Evolutionary conservation across 2,113 vertebrate species (phyloP), one percentile per base, ranked within the genome.

Genomic region (Xerus inauris): DNA sequence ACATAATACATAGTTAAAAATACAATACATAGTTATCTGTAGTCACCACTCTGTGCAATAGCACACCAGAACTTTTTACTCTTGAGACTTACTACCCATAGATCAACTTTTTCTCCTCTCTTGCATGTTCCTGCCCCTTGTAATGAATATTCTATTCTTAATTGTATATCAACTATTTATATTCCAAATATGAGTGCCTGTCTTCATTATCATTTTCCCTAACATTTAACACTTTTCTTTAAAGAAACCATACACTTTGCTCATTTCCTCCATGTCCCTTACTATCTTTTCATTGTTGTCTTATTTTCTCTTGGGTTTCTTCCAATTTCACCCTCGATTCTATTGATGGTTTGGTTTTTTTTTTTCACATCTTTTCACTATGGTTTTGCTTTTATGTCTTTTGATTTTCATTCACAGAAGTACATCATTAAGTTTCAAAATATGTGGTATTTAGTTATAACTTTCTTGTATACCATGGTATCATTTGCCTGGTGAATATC

Each of bases 391-490:
- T 19, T 51, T 49, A 42, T 62, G n/a, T 35, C 45, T 30, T 72
- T 82, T 80, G 40, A n/a, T 86, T 95, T 79, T 91, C 64, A 72
- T 64, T 73, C 49, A 64, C 7, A 54, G 45, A 87, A 91, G 16
- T 45, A 4, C 22, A 32, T 86, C 32, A 71, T 67, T 67, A 54
- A 13, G 14, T n/a, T 94, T 94, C 45, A 35, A 47, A 90, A 79
- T 71, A 35, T 79, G 22, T 90, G 81, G 72, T 32, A 51, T 85
- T 71, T 51, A 86, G 26, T 64, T 79, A 59, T 26, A 62, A 4
- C 42, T 94, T 85, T 85, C 69, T 38, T n/a, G 81, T 94, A 62
- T 6, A 79, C 7, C 3, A 19, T 42, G 10, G 10, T 59, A 85
- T 62, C 9, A 62, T 71, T 79, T 84, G 79, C 80, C 69, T 72